Conservation (phyloP, 2,113 vertebrate species). For the Chaetops frenatus region DNA sequence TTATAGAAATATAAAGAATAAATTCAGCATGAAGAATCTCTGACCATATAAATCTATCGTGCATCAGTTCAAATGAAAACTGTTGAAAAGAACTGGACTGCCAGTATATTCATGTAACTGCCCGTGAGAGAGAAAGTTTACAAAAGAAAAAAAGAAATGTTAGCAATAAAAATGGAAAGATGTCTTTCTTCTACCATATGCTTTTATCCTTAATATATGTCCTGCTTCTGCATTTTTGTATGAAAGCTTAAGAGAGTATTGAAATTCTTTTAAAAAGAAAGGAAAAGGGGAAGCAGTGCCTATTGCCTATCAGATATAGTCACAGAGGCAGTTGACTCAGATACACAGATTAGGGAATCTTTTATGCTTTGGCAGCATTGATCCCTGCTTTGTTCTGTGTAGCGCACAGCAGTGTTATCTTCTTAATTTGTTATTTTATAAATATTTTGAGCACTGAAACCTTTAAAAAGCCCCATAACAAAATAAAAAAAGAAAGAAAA, state of each 20-base stretch:
- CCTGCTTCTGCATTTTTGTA: conserved; percentile 24
- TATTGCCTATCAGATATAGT: background rate
- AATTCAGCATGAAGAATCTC: conserved; percentile 44
- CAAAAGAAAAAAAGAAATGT: conserved; percentile 24
- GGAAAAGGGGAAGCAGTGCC: background rate
- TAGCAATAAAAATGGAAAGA: conserved; percentile 42
- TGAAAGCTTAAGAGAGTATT: conserved; percentile 40
- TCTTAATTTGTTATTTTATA: conserved; percentile 33
- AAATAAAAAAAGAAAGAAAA: too few species aligned
- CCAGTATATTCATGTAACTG: conserved; percentile 34
- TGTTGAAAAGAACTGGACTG: conserved; percentile 52
- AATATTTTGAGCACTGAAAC: background rate
- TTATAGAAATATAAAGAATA: conserved; percentile 70
- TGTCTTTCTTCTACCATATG: background rate
- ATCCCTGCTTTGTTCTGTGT: background rate
- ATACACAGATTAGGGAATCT: background rate
- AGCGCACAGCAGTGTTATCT: background rate
- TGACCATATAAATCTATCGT: conserved; percentile 59
- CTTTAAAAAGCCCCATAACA: background rate
- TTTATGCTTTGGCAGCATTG: conserved; percentile 2
- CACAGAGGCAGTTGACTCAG: background rate
- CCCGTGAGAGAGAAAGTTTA: conserved; percentile 49
- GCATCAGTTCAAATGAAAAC: conserved; percentile 32
- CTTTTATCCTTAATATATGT: conserved; percentile 52
- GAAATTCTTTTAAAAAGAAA: conserved; percentile 10